phyloP scores from a whole-genome alignment of 2,888 invertebrate species.

The Nomada fabriciana region DNA sequence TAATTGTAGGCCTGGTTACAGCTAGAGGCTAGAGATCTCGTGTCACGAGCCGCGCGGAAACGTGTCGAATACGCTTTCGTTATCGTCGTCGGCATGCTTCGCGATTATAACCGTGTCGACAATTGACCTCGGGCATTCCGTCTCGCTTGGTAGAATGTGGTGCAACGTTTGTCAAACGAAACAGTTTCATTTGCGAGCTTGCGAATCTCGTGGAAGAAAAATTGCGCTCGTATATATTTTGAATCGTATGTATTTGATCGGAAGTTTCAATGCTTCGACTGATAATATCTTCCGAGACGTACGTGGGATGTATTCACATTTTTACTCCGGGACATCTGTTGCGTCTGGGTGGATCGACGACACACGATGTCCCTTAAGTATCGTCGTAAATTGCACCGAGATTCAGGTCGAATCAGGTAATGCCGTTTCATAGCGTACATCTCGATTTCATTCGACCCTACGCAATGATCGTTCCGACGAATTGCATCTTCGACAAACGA shows the following conservation, averaged over 20 bases:
- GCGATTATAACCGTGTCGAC: slow-evolving; percentile 8
- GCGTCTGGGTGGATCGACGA: slow-evolving; percentile 29
- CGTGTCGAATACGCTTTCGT: slow-evolving; percentile 29
- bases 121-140: background rate
- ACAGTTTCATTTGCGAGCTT: too few relatives aligned
- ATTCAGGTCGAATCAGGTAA: slow-evolving; percentile 27
- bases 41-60: slow-evolving; percentile 21
- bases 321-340: slow-evolving; percentile 59
- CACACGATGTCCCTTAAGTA: slow-evolving; percentile 23
- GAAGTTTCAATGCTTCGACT: too few relatives aligned
- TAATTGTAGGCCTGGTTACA: slow-evolving; percentile 28
- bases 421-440: slow-evolving; percentile 11
- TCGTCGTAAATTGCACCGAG: slow-evolving; percentile 44
- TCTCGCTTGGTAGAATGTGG: background rate
- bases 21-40: background rate
- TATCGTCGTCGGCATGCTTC: background rate
- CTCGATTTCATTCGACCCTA: slow-evolving; percentile 22
- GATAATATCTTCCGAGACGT: background rate
- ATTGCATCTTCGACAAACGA: slow-evolving; percentile 26
- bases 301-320: slow-evolving; percentile 16
- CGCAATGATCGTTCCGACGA: slow-evolving; percentile 31
- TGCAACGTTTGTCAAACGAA: too few relatives aligned
- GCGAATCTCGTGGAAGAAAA: too few relatives aligned
- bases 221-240: too few relatives aligned
- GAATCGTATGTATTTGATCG: background rate